Evolutionary conservation across 2,888 invertebrate species (phyloP), one percentile per base, ranked within the genome.

Genomic region (Leptopilina myrica): DNA sequence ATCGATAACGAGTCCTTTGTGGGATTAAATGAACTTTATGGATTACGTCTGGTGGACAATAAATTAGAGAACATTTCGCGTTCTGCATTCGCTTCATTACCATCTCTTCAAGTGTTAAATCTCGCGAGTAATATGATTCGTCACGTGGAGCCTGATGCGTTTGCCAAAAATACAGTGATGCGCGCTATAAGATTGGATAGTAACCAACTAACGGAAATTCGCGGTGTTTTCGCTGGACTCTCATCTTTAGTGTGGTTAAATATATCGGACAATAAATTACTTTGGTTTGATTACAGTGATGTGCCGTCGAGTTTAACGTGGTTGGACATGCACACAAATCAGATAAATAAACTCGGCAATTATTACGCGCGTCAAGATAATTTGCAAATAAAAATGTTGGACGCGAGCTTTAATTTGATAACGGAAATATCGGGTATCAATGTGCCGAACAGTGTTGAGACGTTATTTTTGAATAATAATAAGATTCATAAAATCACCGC

Each of bases 321-420:
- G 95, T 92, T 97, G 79, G 96, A 97, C 91, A 95, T 96, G 93
- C 96, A 96, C 90, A 94, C 95, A 89, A 97, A 97, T 92, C 94
- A 95, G 92, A 95, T 97, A 87, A 94, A 94, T 85, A 95, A 95
- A 87, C 92, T 96, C 65, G 95, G 95, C 85, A 96, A 96, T 91
- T 95, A 95, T 84, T 95, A 95, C 88, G 95, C 95, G 80, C 9
- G 79, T 14, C 78, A 76, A 46, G 79, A 80, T 33, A 80, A 82
- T 33, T 93, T 95, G 78, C 94, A 94, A 87, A 94, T 96, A 81
- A 95, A 95, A 93, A 95, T 95, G 95, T 93, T 96, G 59, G 96
- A 96, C 89, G 95, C 95, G 2, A 96, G 96, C 88, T 94, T 94
- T 90, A 96, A 96, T 91, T 93, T 94, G 87, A 93, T 96, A 87